These are phyloP conservation scores for Synergus umbraculus DNA, from an alignment of 2,888 invertebrate genomes.

Conservation along the genomic window DNA sequence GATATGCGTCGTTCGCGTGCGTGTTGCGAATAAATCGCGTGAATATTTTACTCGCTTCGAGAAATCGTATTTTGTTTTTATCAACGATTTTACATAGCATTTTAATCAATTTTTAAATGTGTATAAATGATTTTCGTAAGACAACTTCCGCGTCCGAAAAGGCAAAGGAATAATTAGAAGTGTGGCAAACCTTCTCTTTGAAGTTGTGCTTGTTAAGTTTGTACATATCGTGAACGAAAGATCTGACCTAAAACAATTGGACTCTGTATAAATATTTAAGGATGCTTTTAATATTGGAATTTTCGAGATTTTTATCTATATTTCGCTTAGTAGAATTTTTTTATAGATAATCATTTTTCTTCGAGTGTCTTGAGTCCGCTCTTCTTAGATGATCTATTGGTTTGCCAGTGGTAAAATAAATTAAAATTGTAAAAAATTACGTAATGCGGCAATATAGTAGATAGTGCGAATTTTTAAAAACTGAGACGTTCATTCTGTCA, in stretches of 20 bases:
- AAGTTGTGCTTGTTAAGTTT: conserved; percentile 51
- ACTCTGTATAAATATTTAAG: conserved; percentile 39
- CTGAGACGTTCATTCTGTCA: neutral
- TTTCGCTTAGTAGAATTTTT: conserved; percentile 34
- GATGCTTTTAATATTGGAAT: conserved; percentile 29
- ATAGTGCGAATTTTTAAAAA: conserved; percentile 16
- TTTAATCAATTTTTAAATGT: conserved; percentile 40
- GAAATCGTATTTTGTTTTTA: conserved; percentile 15
- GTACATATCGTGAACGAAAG: conserved; percentile 50
- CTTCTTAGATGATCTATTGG: neutral
- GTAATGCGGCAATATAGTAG: conserved; percentile 16
- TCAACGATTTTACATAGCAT: conserved; percentile 26
- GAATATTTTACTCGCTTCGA: conserved; percentile 41
- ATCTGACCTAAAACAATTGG: conserved; percentile 39
- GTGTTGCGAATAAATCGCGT: conserved; percentile 38
- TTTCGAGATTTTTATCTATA: conserved; percentile 37
- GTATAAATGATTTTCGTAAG: conserved; percentile 25
- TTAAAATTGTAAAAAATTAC: conserved; percentile 16
- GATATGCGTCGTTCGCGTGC: conserved; percentile 30
- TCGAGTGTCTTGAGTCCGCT: conserved; percentile 24
- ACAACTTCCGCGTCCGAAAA: conserved; percentile 21
- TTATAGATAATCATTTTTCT: neutral
- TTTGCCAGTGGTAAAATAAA: neutral
- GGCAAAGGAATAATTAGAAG: neutral
- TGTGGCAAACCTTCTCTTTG: conserved; percentile 32